Evolutionary conservation across 2,888 invertebrate species (phyloP).

Genomic region (Phyllotreta cruciferae): DNA sequence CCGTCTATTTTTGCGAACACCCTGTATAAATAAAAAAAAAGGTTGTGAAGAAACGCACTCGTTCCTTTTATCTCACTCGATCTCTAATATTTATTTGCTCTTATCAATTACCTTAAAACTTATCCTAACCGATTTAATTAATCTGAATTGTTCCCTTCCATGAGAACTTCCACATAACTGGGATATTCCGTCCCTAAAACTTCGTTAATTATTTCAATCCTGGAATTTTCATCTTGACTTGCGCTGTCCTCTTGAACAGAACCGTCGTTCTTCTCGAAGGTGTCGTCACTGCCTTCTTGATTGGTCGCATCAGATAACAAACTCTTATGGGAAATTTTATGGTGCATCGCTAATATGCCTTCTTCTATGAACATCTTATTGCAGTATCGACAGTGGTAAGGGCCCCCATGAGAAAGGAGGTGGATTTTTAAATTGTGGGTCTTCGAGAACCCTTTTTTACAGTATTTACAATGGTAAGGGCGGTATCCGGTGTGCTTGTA

Average conservation of each 20-base stretch:
- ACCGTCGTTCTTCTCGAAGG: background rate
- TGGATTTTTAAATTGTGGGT: constrained; percentile 59
- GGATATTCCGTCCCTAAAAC: constrained; percentile 6
- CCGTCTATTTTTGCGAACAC: too few species aligned
- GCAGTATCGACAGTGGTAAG: constrained; percentile 46
- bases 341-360: constrained; percentile 44
- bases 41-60: too few species aligned
- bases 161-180: too few species aligned
- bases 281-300: constrained; percentile 19
- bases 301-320: constrained; percentile 24
- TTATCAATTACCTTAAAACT: too few species aligned
- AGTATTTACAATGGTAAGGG: constrained; percentile 59
- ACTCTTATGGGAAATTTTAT: constrained; percentile 43
- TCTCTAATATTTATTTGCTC: too few species aligned
- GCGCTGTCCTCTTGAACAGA: background rate
- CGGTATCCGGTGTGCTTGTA: constrained; percentile 61
- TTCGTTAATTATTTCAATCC: constrained; percentile 6
- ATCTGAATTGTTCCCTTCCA: too few species aligned
- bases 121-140: too few species aligned
- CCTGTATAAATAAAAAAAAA: too few species aligned
- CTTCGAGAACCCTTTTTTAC: constrained; percentile 59
- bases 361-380: constrained; percentile 40
- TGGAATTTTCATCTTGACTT: background rate
- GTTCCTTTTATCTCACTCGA: too few species aligned
- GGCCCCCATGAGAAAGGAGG: constrained; percentile 61